Evolutionary conservation across 2,888 invertebrate species (phyloP), one percentile per base, ranked within the genome.

Genomic region (Nomada goodeniana): DNA sequence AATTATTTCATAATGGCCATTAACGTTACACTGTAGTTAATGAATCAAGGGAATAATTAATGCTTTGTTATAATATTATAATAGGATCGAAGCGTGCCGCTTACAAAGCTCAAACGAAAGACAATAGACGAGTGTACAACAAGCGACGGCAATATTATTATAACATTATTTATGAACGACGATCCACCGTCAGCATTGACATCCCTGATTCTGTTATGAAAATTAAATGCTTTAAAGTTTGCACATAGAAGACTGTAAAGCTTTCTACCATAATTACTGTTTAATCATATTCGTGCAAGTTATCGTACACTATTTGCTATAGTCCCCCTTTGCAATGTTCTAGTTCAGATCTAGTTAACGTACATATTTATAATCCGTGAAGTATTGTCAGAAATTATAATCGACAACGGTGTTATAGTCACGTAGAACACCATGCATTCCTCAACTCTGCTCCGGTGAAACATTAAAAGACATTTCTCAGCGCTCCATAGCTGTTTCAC

Each of bases 21-120:
- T 80, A 59, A 68, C 53, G 53, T 18, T 2, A 9, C 1, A n/a
- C 20, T 23, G 42, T 52, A 50, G 61, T 63, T 68, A 68, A 79
- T 13, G 61, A 50, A 52, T 80, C 50, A 7, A 26, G 50, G 23
- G 52, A 80, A 68, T 64, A 79, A 79, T 72, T 72, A 72, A 72
- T 63, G 42, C 55, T 11, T 29, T 63, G 55, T 72, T 72, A n/a
- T 29, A 52, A 70, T 53, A 70, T 70, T 47, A 70, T 65, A 52
- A 65, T 69, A 57, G 55, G 44, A 55, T 52, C 42, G 61, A 74
- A 55, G 65, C 55, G 44, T 70, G 13, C 5, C 60, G 68, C 42
- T 67, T 55, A 68, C 20, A 70, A 53, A 61, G 26, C 52, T 9
- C 5, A 20, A 47, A 20, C n/a, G 29, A 53, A 55, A 76, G 70